Evolutionary conservation across 30 jellyfish, hydroid and myxozoan species (phyloP).

Genomic region (Sanderia malayensis): DNA sequence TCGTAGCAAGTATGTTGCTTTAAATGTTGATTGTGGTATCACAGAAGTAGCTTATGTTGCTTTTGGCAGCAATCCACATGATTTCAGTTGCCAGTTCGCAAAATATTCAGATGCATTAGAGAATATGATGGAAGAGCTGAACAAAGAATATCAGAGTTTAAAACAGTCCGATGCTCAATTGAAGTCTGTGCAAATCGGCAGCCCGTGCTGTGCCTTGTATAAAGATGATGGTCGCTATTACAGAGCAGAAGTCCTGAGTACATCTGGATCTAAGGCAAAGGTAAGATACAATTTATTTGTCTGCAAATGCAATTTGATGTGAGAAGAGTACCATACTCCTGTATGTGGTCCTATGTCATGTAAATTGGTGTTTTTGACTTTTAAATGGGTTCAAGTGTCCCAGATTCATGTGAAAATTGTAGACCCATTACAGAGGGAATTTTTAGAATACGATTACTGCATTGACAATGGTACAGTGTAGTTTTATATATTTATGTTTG

Average conservation of each 20-base stretch:
- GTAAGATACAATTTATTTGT: too few relatives aligned
- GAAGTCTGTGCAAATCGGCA: conserved; percentile 33
- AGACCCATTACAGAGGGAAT: too few relatives aligned
- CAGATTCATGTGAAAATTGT: too few relatives aligned
- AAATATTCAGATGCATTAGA: conserved; percentile 27
- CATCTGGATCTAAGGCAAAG: too few relatives aligned
- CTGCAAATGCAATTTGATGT: too few relatives aligned
- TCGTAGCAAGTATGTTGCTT: background rate
- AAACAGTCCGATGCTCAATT: conserved; percentile 20
- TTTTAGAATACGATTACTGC: too few relatives aligned
- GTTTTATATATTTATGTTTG: too few relatives aligned
- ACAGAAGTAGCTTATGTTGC: conserved; percentile 58
- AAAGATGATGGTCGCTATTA: conserved; percentile 78
- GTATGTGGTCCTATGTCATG: too few relatives aligned
- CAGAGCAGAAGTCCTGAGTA: conserved; percentile 60
- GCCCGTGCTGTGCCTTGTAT: conserved; percentile 74
- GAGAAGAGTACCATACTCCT: too few relatives aligned
- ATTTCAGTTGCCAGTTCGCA: conserved; percentile 63
- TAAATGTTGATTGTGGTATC: conserved; percentile 32
- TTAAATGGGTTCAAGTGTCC: too few relatives aligned
- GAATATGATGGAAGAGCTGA: conserved; percentile 65
- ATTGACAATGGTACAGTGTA: too few relatives aligned
- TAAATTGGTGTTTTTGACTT: too few relatives aligned
- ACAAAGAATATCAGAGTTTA: conserved; percentile 27
- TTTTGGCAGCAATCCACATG: conserved; percentile 56